Percentiles rank a stretch among this genome's conserved stretches.
Evolutionary conservation across 2,113 vertebrate genomes (phyloP).

Genomic region (Syngnathus typhle): DNA sequence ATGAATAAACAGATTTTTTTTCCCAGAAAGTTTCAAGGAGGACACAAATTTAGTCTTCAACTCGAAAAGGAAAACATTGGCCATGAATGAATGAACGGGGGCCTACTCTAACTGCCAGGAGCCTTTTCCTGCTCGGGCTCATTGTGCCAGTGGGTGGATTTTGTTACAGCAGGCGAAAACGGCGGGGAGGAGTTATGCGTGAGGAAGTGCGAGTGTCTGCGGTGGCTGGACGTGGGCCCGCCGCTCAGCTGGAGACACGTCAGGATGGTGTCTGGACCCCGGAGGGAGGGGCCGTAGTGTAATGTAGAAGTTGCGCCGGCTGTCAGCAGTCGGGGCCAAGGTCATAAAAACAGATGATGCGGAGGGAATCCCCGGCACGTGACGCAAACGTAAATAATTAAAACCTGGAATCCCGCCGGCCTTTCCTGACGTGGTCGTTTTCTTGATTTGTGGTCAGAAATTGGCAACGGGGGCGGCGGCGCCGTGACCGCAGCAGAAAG

Average conservation of each 20-base stretch:
- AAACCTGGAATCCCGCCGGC: not conserved
- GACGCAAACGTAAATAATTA: slow-evolving; percentile 6
- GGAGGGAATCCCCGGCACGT: slow-evolving; percentile 21
- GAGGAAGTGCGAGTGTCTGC: slow-evolving; percentile 60
- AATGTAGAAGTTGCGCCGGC: slow-evolving; percentile 21
- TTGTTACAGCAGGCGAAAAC: slow-evolving; percentile 51
- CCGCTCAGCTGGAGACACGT: slow-evolving; percentile 46
- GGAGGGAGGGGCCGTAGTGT: slow-evolving; percentile 1
- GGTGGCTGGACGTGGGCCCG: slow-evolving; percentile 51
- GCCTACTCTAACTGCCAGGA: slow-evolving; percentile 61
- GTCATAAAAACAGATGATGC: slow-evolving; percentile 37
- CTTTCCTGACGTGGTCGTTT: not conserved
- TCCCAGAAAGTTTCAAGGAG: not conserved
- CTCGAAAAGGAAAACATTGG: slow-evolving; percentile 54
- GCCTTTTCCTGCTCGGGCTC: slow-evolving; percentile 58
- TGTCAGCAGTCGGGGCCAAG: slow-evolving; percentile 49
- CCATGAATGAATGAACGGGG: slow-evolving; percentile 64
- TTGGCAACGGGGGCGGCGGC: slow-evolving; percentile 22
- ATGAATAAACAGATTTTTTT: not conserved
- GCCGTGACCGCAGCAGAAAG: slow-evolving; percentile 12
- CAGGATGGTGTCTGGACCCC: slow-evolving; percentile 22
- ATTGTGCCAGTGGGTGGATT: slow-evolving; percentile 66
- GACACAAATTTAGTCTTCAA: slow-evolving; percentile 51
- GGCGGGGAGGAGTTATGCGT: slow-evolving; percentile 53
- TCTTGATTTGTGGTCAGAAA: slow-evolving; percentile 5